Base-by-base conservation (phyloP, 2,797 vertebrate species). In the Thunnus albacares region DNA sequence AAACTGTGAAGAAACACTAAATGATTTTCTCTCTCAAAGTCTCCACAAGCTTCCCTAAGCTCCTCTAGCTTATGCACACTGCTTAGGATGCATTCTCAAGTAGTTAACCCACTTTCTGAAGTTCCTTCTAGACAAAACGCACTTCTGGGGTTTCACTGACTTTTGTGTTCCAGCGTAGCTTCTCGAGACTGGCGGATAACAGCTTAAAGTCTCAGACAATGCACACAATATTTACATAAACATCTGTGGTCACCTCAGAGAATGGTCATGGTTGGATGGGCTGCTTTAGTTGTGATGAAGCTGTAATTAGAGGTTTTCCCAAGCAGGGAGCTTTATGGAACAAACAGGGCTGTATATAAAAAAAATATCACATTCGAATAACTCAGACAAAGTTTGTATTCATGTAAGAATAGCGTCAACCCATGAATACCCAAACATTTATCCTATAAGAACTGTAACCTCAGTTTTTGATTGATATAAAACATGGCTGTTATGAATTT, bases 81-180 rank as follows among this genome's bases (percentile, higher is more conserved):
- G 87, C 81, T 90, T 84, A 77, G 82, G 70, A 62, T 85, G 84
- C 84, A 86, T 89, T 88, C 89, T 87, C 82, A 80, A 89, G 84
- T 49, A 57, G 77, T 88, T 90, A 91, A 89, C 88, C 82, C 86
- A 87, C 83, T 92, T 92, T 90, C 79, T 78, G 71, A 82, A 82
- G 63, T 75, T 82, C 71, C 59, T 75, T 70, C 62, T 78, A 77
- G 83, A 91, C 84, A 87, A 89, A 86, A 81, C 61, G 13, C 57
- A 84, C 83, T 79, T 85, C 75, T 85, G 86, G 84, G 87, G 82
- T 76, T 84, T 88, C 66, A 26, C 71, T 65, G 55, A 71, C 71
- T 85, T 82, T 75, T 85, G 58, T 71, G 26, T 85, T 79, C 35
- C 9, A 68, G 79, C 14, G 1, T 45, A 52, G 65, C n/a, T 1